These are phyloP conservation scores for Capitella teleta DNA, from an alignment of 1,140 invertebrate genomes.

Conservation along the genomic window DNA sequence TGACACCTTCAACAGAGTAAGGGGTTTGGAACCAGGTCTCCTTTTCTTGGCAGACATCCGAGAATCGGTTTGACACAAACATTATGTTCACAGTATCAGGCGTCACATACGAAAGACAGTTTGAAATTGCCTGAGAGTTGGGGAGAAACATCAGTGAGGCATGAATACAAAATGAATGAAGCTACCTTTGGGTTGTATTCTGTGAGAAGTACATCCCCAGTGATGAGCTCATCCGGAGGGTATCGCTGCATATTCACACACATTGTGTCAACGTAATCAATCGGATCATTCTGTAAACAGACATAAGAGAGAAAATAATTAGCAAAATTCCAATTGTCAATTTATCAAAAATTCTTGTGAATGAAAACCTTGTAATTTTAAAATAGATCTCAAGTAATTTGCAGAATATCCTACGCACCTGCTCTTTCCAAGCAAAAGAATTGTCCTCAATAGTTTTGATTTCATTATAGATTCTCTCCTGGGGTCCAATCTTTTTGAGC, in stretches of 20 bases:
- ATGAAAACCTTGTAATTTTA: neutral
- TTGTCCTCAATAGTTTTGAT: conserved; percentile 29
- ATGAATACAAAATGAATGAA: conserved; percentile 5
- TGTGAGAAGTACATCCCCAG: conserved; percentile 22
- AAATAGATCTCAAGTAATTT: conserved; percentile 3
- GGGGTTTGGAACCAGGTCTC: conserved; percentile 33
- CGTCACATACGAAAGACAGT: too few relatives aligned
- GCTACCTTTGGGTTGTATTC: conserved; percentile 26
- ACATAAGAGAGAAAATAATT: neutral
- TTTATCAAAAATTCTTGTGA: neutral
- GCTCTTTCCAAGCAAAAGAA: conserved; percentile 34
- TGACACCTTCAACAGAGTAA: conserved; percentile 20
- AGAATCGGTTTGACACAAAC: conserved; percentile 25
- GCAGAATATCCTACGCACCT: conserved; percentile 18
- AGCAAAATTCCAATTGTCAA: neutral
- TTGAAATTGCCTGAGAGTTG: too few relatives aligned
- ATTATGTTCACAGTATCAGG: conserved; percentile 31
- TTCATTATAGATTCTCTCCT: conserved; percentile 26
- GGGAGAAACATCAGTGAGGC: too few relatives aligned
- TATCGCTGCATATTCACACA: conserved; percentile 70
- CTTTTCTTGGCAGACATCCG: conserved; percentile 18
- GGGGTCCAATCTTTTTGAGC: conserved; percentile 21
- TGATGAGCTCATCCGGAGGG: conserved; percentile 57
- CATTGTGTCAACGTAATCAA: conserved; percentile 67
- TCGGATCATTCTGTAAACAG: conserved; percentile 50